Conservation (phyloP, 2,113 vertebrate genomes). For the Cariama cristata region DNA sequence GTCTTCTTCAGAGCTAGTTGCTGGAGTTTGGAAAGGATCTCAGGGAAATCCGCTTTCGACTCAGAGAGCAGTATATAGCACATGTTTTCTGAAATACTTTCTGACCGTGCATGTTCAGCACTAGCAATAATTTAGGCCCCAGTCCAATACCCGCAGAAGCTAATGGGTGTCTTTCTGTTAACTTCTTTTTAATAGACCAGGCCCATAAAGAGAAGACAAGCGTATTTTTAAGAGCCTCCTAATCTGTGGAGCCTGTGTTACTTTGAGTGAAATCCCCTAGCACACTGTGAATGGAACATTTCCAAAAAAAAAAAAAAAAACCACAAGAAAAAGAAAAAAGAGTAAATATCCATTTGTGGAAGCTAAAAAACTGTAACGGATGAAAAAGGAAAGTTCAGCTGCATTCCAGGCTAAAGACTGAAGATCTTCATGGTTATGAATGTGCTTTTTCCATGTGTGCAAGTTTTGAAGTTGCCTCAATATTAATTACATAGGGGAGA, state of each 20-base stretch:
- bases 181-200: constrained; percentile 55
- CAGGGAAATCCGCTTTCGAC: background rate
- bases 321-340: background rate
- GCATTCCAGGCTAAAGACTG: background rate
- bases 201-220: constrained; percentile 55
- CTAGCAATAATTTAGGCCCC: constrained; percentile 60
- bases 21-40: constrained; percentile 6
- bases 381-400: constrained; percentile 31
- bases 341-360: constrained; percentile 37
- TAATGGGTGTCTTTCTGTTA: constrained; percentile 48
- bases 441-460: background rate
- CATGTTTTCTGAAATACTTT: constrained; percentile 38
- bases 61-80: background rate
- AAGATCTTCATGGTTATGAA: background rate
- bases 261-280: constrained; percentile 34
- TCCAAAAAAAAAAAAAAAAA: background rate
- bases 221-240: constrained; percentile 53
- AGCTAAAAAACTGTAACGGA: background rate
- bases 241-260: constrained; percentile 61
- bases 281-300: constrained; percentile 22
- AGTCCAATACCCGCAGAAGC: constrained; percentile 60
- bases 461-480: background rate
- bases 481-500: background rate
- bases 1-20: background rate
- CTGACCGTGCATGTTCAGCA: background rate